phyloP scores from a whole-genome alignment of 1,140 invertebrate genomes.

The Hydropsyche tenuis region DNA sequence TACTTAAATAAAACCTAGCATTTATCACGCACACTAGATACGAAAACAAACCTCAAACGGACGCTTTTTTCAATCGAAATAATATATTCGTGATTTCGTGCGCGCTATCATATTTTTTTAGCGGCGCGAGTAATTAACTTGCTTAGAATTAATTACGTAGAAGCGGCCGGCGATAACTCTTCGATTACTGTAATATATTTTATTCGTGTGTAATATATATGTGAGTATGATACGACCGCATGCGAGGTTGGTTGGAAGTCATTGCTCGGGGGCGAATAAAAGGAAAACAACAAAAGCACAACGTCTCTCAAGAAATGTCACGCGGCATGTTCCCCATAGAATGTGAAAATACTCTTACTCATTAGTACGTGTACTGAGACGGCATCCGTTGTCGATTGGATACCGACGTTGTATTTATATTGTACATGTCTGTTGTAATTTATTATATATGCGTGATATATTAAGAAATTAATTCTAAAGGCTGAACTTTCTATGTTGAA shows the following conservation, averaged over 20 bases:
- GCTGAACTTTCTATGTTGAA: no score
- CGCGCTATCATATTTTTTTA: no score
- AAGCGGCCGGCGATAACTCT: background rate
- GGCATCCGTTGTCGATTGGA: conserved; percentile 9
- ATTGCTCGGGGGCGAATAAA: conserved; percentile 3
- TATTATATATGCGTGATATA: no score
- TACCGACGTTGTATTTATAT: background rate
- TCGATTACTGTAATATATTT: conserved; percentile 15
- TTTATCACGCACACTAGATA: no score
- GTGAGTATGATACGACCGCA: no score
- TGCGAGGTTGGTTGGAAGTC: background rate
- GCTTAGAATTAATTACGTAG: background rate
- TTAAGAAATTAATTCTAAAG: no score
- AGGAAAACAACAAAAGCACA: conserved; percentile 8
- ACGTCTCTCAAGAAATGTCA: conserved; percentile 38
- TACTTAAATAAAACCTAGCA: no score
- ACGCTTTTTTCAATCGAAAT: no score
- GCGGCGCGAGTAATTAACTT: conserved; percentile 1
- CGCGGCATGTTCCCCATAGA: conserved; percentile 38
- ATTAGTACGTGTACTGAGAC: conserved; percentile 36
- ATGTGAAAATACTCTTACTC: conserved; percentile 38
- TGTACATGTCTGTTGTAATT: no score
- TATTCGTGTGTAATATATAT: background rate
- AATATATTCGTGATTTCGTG: no score
- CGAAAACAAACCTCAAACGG: no score